A percentile compares a stretch with the other conserved stretches of the same genome.
Conservation (phyloP, 2,888 invertebrate genomes). For the Microctonus hyperodae region DNA sequence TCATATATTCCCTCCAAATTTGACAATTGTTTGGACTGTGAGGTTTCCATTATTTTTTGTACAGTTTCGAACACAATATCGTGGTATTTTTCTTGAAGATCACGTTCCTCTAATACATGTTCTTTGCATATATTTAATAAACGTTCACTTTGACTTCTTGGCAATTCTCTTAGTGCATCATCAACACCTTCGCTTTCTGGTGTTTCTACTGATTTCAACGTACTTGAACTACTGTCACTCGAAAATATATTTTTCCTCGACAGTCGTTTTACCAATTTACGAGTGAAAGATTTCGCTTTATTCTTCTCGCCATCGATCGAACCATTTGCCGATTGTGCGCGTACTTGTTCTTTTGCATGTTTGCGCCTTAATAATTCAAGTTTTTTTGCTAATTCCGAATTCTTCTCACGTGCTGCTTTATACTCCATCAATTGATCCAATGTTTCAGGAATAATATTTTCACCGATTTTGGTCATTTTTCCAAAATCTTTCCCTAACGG, state of each 20-base stretch:
- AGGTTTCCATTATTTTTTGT: constrained; percentile 81
- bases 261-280: constrained; percentile 77
- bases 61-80: constrained; percentile 78
- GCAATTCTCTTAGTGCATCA: constrained; percentile 65
- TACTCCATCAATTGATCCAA: constrained; percentile 81
- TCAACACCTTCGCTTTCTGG: constrained; percentile 65
- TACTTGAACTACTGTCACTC: constrained; percentile 54
- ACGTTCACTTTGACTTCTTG: constrained; percentile 72
- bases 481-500: constrained; percentile 54
- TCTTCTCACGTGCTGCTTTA: constrained; percentile 84
- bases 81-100: constrained; percentile 84
- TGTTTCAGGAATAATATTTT: constrained; percentile 76
- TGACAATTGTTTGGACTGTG: constrained; percentile 84
- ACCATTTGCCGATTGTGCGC: constrained; percentile 68
- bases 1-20: constrained; percentile 75
- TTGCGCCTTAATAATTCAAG: constrained; percentile 82
- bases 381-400: constrained; percentile 85
- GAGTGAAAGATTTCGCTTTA: constrained; percentile 77
- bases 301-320: constrained; percentile 71
- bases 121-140: constrained; percentile 71
- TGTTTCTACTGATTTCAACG: constrained; percentile 57
- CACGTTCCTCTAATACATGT: constrained; percentile 75
- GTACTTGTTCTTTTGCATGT: constrained; percentile 78
- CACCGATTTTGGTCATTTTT: constrained; percentile 49
- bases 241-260: constrained; percentile 78